A percentile compares a stretch with the other conserved stretches of the same genome.
These are phyloP conservation scores for Euphonia xanthogaster DNA, from an alignment of 2,797 vertebrate genomes.

Conservation along the genomic window DNA sequence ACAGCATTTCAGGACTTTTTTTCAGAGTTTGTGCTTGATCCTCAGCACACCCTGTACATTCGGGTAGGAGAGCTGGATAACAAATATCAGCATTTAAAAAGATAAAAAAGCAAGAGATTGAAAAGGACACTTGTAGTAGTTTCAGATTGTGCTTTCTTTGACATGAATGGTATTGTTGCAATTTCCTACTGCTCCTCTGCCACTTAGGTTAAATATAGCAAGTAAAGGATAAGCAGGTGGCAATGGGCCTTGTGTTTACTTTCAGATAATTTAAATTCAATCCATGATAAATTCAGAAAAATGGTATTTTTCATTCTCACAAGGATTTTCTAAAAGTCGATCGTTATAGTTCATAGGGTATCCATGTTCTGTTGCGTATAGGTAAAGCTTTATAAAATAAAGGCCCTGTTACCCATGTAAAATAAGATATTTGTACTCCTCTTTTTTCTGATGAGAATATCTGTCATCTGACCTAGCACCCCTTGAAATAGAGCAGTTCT, in stretches of 20 bases:
- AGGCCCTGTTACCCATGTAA: too few species aligned
- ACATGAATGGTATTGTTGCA: neutral
- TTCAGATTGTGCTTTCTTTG: neutral
- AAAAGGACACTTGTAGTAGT: neutral
- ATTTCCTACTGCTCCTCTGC: neutral
- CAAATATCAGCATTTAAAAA: neutral
- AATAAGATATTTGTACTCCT: neutral
- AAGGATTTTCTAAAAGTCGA: neutral
- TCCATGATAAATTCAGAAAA: neutral
- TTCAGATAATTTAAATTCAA: neutral
- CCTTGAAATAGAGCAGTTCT: neutral
- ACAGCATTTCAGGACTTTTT: neutral
- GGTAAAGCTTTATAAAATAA: neutral
- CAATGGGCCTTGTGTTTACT: neutral
- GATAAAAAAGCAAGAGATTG: neutral
- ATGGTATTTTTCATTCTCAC: neutral
- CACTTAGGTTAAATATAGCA: neutral
- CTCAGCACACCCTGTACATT: neutral
- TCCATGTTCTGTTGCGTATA: neutral
- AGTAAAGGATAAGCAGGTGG: neutral
- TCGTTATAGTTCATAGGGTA: neutral
- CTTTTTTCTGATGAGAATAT: neutral
- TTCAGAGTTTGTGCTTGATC: neutral
- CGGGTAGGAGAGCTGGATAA: neutral
- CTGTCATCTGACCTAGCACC: neutral